Evolutionary conservation across 2,888 invertebrate species (phyloP), one percentile per base, ranked within the genome.

Genomic region (Ochlodes sylvanus): DNA sequence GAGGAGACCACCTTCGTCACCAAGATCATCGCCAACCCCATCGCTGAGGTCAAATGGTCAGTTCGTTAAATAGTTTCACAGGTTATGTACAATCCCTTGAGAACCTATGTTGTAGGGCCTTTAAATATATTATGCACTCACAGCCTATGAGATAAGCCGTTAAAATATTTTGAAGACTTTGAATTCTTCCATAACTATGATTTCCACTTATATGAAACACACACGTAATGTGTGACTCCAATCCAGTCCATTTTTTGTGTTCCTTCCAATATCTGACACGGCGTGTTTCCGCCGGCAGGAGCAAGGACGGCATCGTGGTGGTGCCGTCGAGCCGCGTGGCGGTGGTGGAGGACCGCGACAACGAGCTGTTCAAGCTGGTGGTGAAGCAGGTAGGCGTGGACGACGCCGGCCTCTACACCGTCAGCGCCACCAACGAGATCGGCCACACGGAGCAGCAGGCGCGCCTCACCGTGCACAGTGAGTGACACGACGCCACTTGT

Each of bases 21-120:
- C 42, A 94, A 96, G 52, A 95, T 99, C 1, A 96, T 96, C 76
- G 98, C 98, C 27, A 98, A 98, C 87, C 99, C 99, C 0, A 95
- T 96, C 72, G 98, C 99, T 1, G 96, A 96, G 74, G 95, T 99
- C 1, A 95, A 96, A 76, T 99, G 98, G 98, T 94, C 63, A 84
- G 84, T 27, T 27, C 1, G 9, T 14, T 15, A n/a, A n/a, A n/a
- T n/a, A n/a, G n/a, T n/a, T n/a, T n/a, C n/a, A n/a, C n/a, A n/a
- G n/a, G n/a, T n/a, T n/a, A n/a, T n/a, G n/a, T n/a, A n/a, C n/a
- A n/a, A n/a, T n/a, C n/a, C n/a, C n/a, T n/a, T n/a, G n/a, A n/a
- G n/a, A n/a, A n/a, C n/a, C n/a, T n/a, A n/a, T n/a, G n/a, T n/a
- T n/a, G n/a, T n/a, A n/a, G n/a, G n/a, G n/a, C n/a, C n/a, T n/a